Conservation (phyloP, 2,797 vertebrate species). For the Poeciliopsis turneri region DNA sequence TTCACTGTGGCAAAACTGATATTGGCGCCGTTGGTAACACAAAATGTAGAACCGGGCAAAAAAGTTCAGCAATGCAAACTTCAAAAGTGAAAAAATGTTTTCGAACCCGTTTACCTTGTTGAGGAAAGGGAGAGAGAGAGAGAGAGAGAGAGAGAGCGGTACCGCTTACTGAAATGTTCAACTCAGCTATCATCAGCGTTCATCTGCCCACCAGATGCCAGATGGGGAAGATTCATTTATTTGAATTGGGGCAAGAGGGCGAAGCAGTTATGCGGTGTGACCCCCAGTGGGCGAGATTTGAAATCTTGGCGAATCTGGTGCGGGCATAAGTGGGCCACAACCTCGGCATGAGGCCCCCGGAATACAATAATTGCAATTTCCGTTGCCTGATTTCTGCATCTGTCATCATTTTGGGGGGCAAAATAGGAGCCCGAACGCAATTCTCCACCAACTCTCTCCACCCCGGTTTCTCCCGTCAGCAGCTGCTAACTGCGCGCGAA, state of each 20-base stretch:
- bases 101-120: too few species aligned
- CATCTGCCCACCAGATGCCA: slow-evolving; percentile 30
- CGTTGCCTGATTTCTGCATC: not conserved
- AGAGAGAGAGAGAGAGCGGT: too few species aligned
- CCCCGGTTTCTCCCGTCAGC: not conserved
- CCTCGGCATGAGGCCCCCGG: not conserved
- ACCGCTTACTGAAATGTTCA: slow-evolving; percentile 21
- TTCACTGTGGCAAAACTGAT: not conserved
- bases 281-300: slow-evolving; percentile 3
- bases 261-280: slow-evolving; percentile 18
- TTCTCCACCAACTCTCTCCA: not conserved
- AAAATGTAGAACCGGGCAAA: not conserved
- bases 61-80: not conserved
- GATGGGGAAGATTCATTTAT: slow-evolving; percentile 31
- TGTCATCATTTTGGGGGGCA: not conserved
- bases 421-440: not conserved
- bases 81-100: not conserved
- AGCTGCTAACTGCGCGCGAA: not conserved
- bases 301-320: slow-evolving; percentile 6
- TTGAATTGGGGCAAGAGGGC: slow-evolving; percentile 17
- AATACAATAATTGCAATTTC: not conserved
- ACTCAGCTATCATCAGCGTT: slow-evolving; percentile 34
- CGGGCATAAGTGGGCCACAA: not conserved
- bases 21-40: not conserved
- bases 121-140: too few species aligned